Conservation (phyloP, 2,888 invertebrate genomes). For the Trissonchulus sp. region DNA sequence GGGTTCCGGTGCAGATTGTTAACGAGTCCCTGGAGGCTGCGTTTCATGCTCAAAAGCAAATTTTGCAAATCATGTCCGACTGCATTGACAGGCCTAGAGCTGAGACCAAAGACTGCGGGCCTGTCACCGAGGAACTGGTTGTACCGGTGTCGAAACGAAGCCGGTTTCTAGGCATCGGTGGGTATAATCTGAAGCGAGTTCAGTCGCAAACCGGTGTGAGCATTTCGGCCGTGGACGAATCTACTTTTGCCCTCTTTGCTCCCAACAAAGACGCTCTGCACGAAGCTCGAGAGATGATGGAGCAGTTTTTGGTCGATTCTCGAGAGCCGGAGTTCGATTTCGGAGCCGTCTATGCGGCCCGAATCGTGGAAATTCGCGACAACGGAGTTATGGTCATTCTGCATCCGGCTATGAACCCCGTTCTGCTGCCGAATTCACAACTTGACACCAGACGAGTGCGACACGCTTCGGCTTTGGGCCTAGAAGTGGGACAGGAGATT, state of each 20-base stretch:
- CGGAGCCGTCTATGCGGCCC: constrained; percentile 82
- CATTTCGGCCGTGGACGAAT: constrained; percentile 69
- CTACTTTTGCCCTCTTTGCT: constrained; percentile 73
- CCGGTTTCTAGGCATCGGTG: constrained; percentile 75
- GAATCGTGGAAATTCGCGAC: constrained; percentile 78
- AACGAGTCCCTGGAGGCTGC: constrained; percentile 35
- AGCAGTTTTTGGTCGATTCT: constrained; percentile 44
- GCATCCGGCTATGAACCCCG: constrained; percentile 73
- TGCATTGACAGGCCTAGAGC: constrained; percentile 67
- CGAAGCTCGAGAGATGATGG: constrained; percentile 76
- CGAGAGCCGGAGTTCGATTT: constrained; percentile 76
- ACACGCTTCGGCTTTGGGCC: constrained; percentile 78
- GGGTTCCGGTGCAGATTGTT: constrained; percentile 37
- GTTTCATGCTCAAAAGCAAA: constrained; percentile 64
- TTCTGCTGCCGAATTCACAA: constrained; percentile 81
- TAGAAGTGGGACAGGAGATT: constrained; percentile 81
- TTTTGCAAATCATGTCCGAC: constrained; percentile 75
- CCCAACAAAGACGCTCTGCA: constrained; percentile 78
- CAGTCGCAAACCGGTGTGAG: constrained; percentile 57
- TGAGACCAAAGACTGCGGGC: constrained; percentile 70
- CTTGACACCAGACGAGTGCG: constrained; percentile 68
- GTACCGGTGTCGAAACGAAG: constrained; percentile 74
- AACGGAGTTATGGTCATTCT: constrained; percentile 82
- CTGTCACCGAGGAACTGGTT: constrained; percentile 71
- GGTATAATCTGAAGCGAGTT: constrained; percentile 65